These are phyloP conservation scores for Nematostella vectensis DNA, from an alignment of 92 coral and sea anemone genomes.

Conservation along the genomic window DNA sequence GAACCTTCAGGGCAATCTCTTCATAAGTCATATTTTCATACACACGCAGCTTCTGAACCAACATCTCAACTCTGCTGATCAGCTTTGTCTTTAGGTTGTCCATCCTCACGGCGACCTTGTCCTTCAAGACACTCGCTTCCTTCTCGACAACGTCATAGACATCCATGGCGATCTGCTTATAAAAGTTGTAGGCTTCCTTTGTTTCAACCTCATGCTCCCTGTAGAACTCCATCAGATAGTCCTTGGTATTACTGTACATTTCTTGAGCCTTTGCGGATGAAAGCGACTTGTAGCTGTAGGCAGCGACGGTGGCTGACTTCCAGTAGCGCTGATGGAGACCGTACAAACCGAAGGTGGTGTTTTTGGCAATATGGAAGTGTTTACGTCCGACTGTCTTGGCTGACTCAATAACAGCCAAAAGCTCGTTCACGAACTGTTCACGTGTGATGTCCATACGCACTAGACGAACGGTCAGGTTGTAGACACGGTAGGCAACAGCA, in stretches of 20 bases:
- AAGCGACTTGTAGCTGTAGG: conserved; percentile 26
- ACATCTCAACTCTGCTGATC: conserved; percentile 19
- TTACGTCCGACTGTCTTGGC: conserved; percentile 37
- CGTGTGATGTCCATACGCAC: conserved; percentile 51
- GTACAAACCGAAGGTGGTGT: conserved; percentile 23
- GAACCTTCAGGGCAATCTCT: conserved; percentile 43
- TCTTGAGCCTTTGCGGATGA: conserved; percentile 39
- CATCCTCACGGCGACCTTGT: conserved; percentile 17
- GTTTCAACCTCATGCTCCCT: conserved; percentile 53
- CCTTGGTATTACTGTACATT: conserved; percentile 24
- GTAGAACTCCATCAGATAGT: conserved; percentile 34
- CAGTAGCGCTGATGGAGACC: conserved; percentile 28
- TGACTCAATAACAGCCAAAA: conserved; percentile 36
- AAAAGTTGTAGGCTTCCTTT: conserved; percentile 40
- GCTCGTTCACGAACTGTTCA: conserved; percentile 53
- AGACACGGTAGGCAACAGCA: conserved; percentile 30
- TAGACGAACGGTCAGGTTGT: conserved; percentile 46
- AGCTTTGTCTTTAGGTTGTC: conserved; percentile 27
- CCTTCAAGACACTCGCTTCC: conserved; percentile 21
- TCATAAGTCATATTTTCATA: conserved; percentile 75
- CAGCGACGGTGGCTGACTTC: conserved; percentile 15
- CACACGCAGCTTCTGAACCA: conserved; percentile 44
- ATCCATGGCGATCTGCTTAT: conserved; percentile 39
- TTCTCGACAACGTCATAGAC: conserved; percentile 31
- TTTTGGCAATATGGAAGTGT: conserved; percentile 50